Percentiles rank a stretch among this genome's conserved stretches.
Conservation (phyloP, 1,140 invertebrate genomes). For the Apis florea region DNA sequence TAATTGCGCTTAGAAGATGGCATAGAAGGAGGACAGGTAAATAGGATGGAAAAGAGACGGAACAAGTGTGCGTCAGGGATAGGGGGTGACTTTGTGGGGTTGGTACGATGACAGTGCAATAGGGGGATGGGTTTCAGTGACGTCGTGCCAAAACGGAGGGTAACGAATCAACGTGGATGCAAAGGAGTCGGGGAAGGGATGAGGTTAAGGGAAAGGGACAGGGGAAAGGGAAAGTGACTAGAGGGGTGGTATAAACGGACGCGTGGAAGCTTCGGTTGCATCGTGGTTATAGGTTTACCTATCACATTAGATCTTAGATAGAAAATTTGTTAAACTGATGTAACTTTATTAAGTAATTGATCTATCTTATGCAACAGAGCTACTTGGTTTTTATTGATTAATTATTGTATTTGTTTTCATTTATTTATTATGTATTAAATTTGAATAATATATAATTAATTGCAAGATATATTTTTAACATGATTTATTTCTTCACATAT, state of each 20-base stretch:
- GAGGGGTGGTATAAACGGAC: constrained; percentile 7
- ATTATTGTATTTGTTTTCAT: not conserved
- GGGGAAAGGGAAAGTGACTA: constrained; percentile 42
- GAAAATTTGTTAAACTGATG: not conserved
- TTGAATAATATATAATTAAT: no score
- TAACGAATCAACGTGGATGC: constrained; percentile 32
- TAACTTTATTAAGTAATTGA: not conserved
- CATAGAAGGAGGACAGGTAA: constrained; percentile 41
- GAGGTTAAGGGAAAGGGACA: not conserved
- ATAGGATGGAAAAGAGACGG: constrained; percentile 22
- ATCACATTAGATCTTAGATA: constrained; percentile 11
- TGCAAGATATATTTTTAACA: no score
- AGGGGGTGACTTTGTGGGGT: constrained; percentile 50
- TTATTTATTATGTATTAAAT: no score
- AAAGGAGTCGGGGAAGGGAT: constrained; percentile 25
- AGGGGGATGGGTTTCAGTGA: constrained; percentile 13
- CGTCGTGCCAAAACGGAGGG: constrained; percentile 53
- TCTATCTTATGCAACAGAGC: not conserved
- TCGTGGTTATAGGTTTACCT: constrained; percentile 42
- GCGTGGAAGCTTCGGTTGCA: constrained; percentile 42
- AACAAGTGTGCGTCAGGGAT: constrained; percentile 22
- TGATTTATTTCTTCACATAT: no score
- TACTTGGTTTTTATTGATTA: not conserved
- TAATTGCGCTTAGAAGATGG: constrained; percentile 48
- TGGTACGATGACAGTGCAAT: constrained; percentile 29